These are phyloP conservation scores for Platysteira castanea DNA, from an alignment of 2,113 vertebrate species.

Conservation along the genomic window DNA sequence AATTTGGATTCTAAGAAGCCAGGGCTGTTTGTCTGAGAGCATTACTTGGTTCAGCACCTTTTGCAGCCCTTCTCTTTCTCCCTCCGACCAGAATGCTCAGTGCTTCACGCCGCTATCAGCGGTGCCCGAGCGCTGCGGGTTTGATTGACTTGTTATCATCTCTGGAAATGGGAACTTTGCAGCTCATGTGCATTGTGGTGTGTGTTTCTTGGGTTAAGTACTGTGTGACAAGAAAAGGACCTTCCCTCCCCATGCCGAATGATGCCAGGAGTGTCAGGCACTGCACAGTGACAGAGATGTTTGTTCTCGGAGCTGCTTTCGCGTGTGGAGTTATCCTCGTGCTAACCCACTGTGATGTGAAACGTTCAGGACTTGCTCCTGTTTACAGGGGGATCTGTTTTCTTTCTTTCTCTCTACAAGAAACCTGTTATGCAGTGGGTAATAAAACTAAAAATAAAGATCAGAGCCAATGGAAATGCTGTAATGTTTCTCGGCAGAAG, in stretches of 20 bases:
- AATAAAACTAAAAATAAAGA: constrained; percentile 76
- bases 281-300: not conserved
- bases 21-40: not conserved
- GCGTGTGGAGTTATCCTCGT: not conserved
- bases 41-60: not conserved
- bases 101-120: rapidly evolving
- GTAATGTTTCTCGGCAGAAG: constrained; percentile 69
- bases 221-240: not conserved
- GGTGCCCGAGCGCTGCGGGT: not conserved
- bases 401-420: constrained; percentile 71
- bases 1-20: not conserved
- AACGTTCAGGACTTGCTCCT: constrained; percentile 53
- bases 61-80: not conserved
- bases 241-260: not conserved
- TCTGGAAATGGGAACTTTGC: constrained; percentile 5
- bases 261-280: not conserved
- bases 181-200: not conserved
- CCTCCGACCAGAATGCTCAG: not conserved
- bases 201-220: not conserved
- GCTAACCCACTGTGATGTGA: not conserved
- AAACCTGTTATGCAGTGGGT: constrained; percentile 66
- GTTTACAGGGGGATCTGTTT: constrained; percentile 73
- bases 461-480: constrained; percentile 71
- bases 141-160: constrained; percentile 15
- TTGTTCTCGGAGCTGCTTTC: not conserved